Evolutionary conservation across 2,888 invertebrate genomes (phyloP).

Genomic region (Fabriciana adippe): DNA sequence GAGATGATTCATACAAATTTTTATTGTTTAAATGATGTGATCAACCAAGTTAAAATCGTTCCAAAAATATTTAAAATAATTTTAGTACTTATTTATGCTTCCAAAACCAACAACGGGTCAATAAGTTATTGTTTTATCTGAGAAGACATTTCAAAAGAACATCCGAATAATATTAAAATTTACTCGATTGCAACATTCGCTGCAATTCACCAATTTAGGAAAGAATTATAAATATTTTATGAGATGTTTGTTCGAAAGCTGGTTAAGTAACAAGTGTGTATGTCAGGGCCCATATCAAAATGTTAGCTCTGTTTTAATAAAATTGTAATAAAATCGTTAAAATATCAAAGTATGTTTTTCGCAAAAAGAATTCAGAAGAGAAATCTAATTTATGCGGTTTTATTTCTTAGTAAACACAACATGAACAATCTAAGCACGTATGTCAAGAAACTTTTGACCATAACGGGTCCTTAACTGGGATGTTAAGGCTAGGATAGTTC

Average conservation of each 20-base stretch:
- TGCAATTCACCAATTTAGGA: conserved; percentile 26
- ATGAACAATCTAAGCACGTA: conserved; percentile 16
- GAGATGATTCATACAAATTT: conserved; percentile 55
- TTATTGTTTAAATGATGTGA: conserved; percentile 6
- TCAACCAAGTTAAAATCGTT: background rate
- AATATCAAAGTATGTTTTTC: background rate
- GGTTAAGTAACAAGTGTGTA: conserved; percentile 26
- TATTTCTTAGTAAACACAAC: conserved; percentile 13
- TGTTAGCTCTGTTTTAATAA: background rate
- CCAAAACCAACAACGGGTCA: conserved; percentile 16
- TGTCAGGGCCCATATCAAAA: conserved; percentile 19
- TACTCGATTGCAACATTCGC: conserved; percentile 31
- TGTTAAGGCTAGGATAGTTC: conserved; percentile 28
- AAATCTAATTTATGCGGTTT: background rate
- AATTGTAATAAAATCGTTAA: background rate
- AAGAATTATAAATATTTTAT: conserved; percentile 30
- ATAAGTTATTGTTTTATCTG: conserved; percentile 21
- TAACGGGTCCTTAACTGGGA: conserved; percentile 32
- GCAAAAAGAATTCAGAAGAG: background rate
- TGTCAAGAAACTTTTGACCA: conserved; percentile 10
- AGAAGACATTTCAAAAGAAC: conserved; percentile 33
- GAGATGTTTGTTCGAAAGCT: conserved; percentile 26
- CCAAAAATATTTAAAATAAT: background rate
- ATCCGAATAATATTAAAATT: conserved; percentile 35
- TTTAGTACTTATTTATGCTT: conserved; percentile 12